Base-by-base conservation (phyloP, 2,113 vertebrate species). In the Sander vitreus region DNA sequence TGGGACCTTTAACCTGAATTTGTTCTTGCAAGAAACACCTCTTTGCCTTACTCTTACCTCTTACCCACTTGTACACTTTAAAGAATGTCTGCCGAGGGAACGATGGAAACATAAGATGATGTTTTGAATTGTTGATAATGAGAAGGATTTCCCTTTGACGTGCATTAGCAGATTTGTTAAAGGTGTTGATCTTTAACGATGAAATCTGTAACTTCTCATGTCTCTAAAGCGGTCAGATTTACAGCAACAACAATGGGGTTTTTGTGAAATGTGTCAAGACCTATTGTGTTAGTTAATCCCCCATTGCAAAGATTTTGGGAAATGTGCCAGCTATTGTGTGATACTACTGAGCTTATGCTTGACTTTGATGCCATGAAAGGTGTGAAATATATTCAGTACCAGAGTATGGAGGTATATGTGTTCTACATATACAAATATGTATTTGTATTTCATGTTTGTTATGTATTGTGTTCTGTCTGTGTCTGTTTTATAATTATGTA, bases 181-280 rank as follows among this genome's bases (percentile, higher is more conserved):
- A 33, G 21, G 55, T 67, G 47, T 23, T 16, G 25, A 21, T 36
- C 27, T 36, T 69, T 25, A 62, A 54, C 53, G 47, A 15, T 19
- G 53, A 18, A 18, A 78, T 33, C 25, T 75, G 23, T 48, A 47
- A 16, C 21, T 30, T 45, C 64, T 8, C 43, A 2, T 55, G 8
- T 6, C n/a, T 67, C 23, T 10, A 1, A 68, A 60, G 23, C 47
- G 7, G 21, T 1, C 19, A 47, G 53, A 58, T 36, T 47, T 36
- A 18, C 23, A 51, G 43, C 5, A 71, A 30, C 47, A 3, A 19
- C 1, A 23, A 5, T 1, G 10, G 3, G 19, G 27, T 50, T 48
- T 18, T 79, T 79, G 48, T 21, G 30, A 69, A 74, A 71, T 4
- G 16, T 69, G 63, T 45, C 48, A 69, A n/a, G 33, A 57, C 50